phyloP scores from a whole-genome alignment of 1,140 invertebrate genomes.

The Panulirus ornatus region DNA sequence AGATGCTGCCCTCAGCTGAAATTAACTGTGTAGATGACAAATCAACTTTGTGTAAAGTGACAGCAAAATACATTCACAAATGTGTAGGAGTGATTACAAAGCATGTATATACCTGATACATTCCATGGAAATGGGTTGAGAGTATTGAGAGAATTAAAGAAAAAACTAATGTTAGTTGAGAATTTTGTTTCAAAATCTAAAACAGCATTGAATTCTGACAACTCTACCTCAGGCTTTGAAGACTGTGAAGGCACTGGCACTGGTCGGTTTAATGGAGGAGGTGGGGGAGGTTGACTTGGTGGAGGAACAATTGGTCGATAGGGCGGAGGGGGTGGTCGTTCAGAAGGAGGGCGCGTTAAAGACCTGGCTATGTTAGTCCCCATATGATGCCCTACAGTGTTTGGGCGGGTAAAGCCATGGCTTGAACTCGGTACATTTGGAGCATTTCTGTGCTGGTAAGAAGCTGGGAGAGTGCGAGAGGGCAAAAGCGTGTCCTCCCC shows the following conservation, averaged over 20 bases:
- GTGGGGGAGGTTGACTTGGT: constrained; percentile 37
- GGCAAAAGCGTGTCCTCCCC: constrained; percentile 40
- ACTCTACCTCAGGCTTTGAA: constrained; percentile 26
- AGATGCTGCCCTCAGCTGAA: no score
- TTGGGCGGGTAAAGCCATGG: constrained; percentile 77
- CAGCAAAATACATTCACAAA: no score
- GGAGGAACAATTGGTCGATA: constrained; percentile 54
- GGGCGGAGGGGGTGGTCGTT: constrained; percentile 76
- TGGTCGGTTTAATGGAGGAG: constrained; percentile 24
- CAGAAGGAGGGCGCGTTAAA: constrained; percentile 75
- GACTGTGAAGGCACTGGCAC: not conserved
- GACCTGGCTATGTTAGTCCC: not conserved
- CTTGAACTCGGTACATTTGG: constrained; percentile 42
- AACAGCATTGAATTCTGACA: not conserved
- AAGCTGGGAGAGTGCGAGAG: constrained; percentile 26
- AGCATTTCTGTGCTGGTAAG: constrained; percentile 16
- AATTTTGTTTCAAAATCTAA: no score
- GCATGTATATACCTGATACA: no score
- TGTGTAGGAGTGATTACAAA: no score
- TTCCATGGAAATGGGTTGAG: no score
- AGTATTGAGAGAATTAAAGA: no score
- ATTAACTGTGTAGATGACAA: no score
- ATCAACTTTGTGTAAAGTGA: no score
- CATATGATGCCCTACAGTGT: constrained; percentile 53
- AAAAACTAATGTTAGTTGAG: no score